Base-by-base conservation (phyloP, 2,888 invertebrate genomes). In the Altica lythri region DNA sequence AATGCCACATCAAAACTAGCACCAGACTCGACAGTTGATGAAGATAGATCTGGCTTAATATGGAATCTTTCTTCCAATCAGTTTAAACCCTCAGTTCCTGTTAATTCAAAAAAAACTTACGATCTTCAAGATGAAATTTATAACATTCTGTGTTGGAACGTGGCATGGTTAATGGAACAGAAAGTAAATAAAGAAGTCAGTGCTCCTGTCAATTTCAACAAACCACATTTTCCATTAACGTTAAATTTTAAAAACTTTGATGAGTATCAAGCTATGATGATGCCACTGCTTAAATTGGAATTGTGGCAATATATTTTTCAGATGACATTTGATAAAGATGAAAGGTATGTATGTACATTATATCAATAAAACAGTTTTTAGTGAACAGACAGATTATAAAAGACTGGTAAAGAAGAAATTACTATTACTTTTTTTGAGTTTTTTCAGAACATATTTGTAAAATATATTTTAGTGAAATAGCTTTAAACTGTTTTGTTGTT, bases 161-260 rank as follows among this genome's bases (percentile, higher is more conserved):
- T 86, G 5, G 77, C 79, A 17, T 89, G 88, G 88, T 68, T 89
- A 2, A 73, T 80, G 51, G 82, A 83, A 61, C 82, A 84, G 67
- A 69, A 75, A 14, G n/a, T n/a, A n/a, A 71, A 71, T 38, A 71
- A 75, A 8, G 76, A 77, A 49, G 76, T 78, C 1, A 80, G 81
- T 43, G 84, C 85, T 1, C 81, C 84, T 4, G 80, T 84, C 17
- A 78, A 79, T 17, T 71, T 72, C 38, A 69, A 59, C 1, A 37
- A 48, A 1, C 32, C 77, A 2, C 74, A 85, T 1, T 69, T 78
- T 63, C 78, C 80, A 2, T 79, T 86, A 64, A 77, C 83, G 10
- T 78, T 78, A 64, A 72, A 75, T 13, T 89, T 85, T 69, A 67
- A 66, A 2, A 80, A 75, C 38, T 84, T 81, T 64, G 74, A 77